Conservation (phyloP, 2,113 vertebrate species). For the Sinocyclocheilus rhinocerous region DNA sequence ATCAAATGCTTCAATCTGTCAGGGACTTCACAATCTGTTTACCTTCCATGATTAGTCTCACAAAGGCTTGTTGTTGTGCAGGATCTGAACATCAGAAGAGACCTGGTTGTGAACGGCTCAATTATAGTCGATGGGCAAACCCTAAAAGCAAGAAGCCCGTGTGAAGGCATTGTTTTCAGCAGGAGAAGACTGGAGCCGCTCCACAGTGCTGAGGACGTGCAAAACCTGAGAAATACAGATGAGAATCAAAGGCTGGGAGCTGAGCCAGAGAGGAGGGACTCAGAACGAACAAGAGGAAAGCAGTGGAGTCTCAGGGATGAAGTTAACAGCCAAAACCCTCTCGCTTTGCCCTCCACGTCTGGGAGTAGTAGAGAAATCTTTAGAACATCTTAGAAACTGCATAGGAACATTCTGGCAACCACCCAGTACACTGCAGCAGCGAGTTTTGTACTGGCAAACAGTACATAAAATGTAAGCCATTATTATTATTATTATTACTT, state of each 20-base stretch:
- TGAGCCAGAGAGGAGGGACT: constrained; percentile 13
- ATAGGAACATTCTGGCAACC: neutral
- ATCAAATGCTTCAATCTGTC: constrained; percentile 10
- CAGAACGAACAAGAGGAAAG: neutral
- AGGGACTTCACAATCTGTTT: constrained; percentile 8
- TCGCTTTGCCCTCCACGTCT: neutral
- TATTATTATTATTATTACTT: neutral
- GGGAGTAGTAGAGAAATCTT: neutral
- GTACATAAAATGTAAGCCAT: neutral
- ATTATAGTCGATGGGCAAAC: constrained; percentile 45
- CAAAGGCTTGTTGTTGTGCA: constrained; percentile 22
- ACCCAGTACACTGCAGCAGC: neutral
- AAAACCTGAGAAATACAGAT: constrained; percentile 45
- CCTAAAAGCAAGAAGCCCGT: constrained; percentile 44
- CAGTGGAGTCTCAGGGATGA: constrained; percentile 28
- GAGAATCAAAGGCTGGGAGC: constrained; percentile 41
- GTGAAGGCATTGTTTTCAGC: constrained; percentile 54
- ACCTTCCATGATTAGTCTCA: constrained; percentile 33
- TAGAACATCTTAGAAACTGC: neutral
- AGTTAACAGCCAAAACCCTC: neutral
- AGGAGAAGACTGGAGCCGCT: constrained; percentile 19
- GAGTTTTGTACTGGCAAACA: neutral
- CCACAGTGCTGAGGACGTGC: constrained; percentile 32
- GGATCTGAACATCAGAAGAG: constrained; percentile 32
- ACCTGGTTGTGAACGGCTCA: constrained; percentile 6